A percentile compares a stretch with the other conserved stretches of the same genome.
Evolutionary conservation across 2,888 invertebrate genomes (phyloP).

Genomic region (Sceliomorpha sp.): DNA sequence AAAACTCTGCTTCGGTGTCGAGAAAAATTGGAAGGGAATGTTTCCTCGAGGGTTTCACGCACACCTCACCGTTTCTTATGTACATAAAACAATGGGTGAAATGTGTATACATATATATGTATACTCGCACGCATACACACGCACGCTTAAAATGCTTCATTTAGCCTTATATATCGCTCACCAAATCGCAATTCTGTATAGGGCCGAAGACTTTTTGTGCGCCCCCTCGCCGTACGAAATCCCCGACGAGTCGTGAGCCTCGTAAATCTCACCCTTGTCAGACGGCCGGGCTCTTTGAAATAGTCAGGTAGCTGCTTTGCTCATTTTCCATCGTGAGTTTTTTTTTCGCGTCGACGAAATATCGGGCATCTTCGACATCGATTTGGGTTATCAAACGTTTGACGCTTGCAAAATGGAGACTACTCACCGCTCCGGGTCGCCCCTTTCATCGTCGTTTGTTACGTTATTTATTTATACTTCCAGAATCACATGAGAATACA

Average conservation of each 20-base stretch:
- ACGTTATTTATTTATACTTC: too few species aligned
- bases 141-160: neutral
- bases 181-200: conserved; percentile 37
- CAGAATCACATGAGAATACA: too few species aligned
- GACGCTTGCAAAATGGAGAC: too few species aligned
- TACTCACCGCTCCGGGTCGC: too few species aligned
- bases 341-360: conserved; percentile 17
- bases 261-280: conserved; percentile 49
- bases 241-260: conserved; percentile 34
- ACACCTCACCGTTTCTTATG: too few species aligned
- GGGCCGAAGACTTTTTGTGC: conserved; percentile 32
- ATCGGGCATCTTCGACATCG: conserved; percentile 2
- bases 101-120: neutral
- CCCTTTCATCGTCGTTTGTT: too few species aligned
- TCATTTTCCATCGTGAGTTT: conserved; percentile 27
- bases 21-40: too few species aligned
- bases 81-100: too few species aligned
- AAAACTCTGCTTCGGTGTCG: too few species aligned
- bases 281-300: conserved; percentile 35
- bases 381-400: conserved; percentile 2
- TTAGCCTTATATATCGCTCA: conserved; percentile 23
- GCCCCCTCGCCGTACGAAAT: conserved; percentile 26
- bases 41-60: too few species aligned
- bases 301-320: conserved; percentile 25
- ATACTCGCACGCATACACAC: neutral